Evolutionary conservation across 2,797 vertebrate species (phyloP).

Genomic region (Acipenser ruthenus): DNA sequence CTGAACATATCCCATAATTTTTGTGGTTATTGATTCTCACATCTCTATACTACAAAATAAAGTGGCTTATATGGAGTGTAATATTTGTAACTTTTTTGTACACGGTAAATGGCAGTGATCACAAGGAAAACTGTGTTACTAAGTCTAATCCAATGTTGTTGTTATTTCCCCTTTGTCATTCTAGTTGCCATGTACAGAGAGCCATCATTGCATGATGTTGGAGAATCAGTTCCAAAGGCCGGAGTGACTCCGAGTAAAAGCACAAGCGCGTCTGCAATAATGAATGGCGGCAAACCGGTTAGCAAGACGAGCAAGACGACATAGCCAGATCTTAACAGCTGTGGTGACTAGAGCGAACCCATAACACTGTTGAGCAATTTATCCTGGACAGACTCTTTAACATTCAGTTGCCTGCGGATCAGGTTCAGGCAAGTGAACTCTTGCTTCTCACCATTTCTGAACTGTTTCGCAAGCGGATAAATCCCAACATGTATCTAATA

Average conservation of each 20-base stretch:
- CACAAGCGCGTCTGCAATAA: slow-evolving; percentile 95
- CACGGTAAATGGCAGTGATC: too few relatives aligned
- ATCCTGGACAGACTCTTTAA: slow-evolving; percentile 51
- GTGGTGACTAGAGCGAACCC: slow-evolving; percentile 51
- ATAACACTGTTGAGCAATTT: slow-evolving; percentile 58
- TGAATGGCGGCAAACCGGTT: slow-evolving; percentile 98
- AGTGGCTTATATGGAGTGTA: too few relatives aligned
- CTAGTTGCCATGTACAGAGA: slow-evolving; percentile 98
- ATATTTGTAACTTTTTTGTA: too few relatives aligned
- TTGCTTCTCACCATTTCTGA: slow-evolving; percentile 48
- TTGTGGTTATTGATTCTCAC: too few relatives aligned
- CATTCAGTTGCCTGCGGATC: slow-evolving; percentile 58
- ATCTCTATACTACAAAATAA: too few relatives aligned
- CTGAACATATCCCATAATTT: too few relatives aligned
- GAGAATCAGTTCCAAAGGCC: slow-evolving; percentile 90
- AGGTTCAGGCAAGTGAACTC: slow-evolving; percentile 41
- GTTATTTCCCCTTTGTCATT: too few relatives aligned
- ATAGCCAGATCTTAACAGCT: slow-evolving; percentile 78
- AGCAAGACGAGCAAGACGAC: slow-evolving; percentile 86
- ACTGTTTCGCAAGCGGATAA: slow-evolving; percentile 57
- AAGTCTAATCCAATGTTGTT: too few relatives aligned
- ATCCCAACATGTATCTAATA: slow-evolving; percentile 51
- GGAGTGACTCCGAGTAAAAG: slow-evolving; percentile 93
- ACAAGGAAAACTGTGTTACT: too few relatives aligned
- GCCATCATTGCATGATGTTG: slow-evolving; percentile 97